phyloP scores from a whole-genome alignment of 2,797 vertebrate species.

The Periophthalmus magnuspinnatus region DNA sequence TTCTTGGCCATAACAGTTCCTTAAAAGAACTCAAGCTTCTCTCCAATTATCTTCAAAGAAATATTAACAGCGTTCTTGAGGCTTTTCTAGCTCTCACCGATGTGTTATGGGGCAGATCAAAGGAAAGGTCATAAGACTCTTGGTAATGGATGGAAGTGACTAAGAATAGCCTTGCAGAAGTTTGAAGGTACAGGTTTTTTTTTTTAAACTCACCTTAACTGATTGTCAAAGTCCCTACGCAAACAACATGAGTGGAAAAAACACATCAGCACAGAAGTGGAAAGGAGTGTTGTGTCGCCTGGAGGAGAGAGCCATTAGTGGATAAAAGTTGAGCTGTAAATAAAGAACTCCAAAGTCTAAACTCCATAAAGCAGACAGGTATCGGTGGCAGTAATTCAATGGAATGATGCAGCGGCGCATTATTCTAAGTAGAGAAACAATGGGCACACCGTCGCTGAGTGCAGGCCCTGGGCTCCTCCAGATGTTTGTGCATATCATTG shows the following conservation, averaged over 20 bases:
- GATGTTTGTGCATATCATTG: conserved; percentile 44
- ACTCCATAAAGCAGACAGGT: conserved; percentile 3
- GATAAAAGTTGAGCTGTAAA: conserved; percentile 29
- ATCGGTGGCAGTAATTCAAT: conserved; percentile 31
- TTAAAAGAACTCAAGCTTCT: conserved; percentile 15
- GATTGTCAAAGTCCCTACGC: not conserved
- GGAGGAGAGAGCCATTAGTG: conserved; percentile 27
- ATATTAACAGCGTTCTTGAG: conserved; percentile 30
- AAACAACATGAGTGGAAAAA: conserved; percentile 14
- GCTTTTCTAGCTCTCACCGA: conserved; percentile 16
- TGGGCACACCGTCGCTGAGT: conserved; percentile 17
- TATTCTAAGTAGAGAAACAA: conserved; percentile 32
- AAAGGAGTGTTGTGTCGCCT: conserved; percentile 9
- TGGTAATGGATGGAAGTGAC: conserved; percentile 9
- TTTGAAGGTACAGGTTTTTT: not conserved
- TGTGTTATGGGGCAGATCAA: conserved; percentile 28
- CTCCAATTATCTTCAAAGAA: conserved; percentile 38
- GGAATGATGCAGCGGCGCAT: conserved; percentile 18
- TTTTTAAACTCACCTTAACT: conserved; percentile 7
- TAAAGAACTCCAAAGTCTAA: conserved; percentile 8
- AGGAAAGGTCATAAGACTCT: conserved; percentile 37
- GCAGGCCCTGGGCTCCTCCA: conserved; percentile 41
- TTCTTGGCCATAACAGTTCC: conserved; percentile 1
- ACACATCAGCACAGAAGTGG: conserved; percentile 6
- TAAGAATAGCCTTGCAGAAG: conserved; percentile 25